These are phyloP conservation scores for Zaprionus lineosus DNA, from an alignment of 2,888 invertebrate species.

Conservation along the genomic window DNA sequence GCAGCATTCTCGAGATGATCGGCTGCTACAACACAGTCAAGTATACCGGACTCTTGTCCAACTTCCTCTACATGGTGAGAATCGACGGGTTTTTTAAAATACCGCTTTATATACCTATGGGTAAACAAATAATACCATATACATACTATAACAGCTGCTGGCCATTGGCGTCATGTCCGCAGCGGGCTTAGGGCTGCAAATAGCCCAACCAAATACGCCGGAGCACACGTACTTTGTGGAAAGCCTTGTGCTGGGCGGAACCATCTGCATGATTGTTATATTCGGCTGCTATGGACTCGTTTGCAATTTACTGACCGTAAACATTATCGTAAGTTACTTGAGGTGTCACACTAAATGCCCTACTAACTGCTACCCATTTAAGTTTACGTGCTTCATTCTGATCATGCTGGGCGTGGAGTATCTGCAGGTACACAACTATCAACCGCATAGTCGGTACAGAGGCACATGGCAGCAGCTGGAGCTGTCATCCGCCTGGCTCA, in stretches of 20 bases:
- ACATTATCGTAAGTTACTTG: conserved; percentile 72
- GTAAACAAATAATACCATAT: background rate
- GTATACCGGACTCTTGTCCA: conserved; percentile 70
- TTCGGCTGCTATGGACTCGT: conserved; percentile 77
- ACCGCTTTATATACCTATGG: background rate
- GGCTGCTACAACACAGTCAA: conserved; percentile 70
- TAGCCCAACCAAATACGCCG: conserved; percentile 70
- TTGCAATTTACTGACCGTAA: conserved; percentile 71
- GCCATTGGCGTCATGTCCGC: conserved; percentile 67
- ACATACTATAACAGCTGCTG: conserved; percentile 51
- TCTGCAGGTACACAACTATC: conserved; percentile 73
- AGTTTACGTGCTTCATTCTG: conserved; percentile 74
- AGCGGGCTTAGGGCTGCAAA: conserved; percentile 66
- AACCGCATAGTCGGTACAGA: conserved; percentile 51
- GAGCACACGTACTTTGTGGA: conserved; percentile 78
- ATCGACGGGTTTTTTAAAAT: background rate
- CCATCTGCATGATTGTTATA: conserved; percentile 75
- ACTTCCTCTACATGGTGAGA: conserved; percentile 75
- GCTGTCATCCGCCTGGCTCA: conserved; percentile 63
- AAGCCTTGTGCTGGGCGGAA: conserved; percentile 70
- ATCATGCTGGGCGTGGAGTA: conserved; percentile 71
- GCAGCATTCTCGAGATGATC: conserved; percentile 62
- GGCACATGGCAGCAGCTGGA: conserved; percentile 65
- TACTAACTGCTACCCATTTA: no score
- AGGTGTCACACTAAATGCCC: no score